Percentiles rank a stretch among this genome's conserved stretches.
phyloP scores from a whole-genome alignment of 2,888 invertebrate species.

The Trachelus troglodyta region DNA sequence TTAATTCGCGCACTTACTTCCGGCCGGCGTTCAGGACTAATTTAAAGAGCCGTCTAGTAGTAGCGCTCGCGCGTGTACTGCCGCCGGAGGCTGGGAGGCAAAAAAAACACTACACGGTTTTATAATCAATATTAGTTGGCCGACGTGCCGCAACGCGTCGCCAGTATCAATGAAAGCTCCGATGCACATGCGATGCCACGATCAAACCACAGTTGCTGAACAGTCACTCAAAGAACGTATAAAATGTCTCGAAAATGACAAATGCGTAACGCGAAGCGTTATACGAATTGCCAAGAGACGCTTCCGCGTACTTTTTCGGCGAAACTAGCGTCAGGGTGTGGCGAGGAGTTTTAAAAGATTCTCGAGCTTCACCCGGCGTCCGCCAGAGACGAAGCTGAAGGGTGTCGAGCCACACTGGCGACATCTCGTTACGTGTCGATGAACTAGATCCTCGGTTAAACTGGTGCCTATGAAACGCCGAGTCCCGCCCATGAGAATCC shows the following conservation, averaged over 20 bases:
- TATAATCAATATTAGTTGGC: slow-evolving; percentile 61
- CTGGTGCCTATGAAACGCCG: neutral
- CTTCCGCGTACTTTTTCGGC: slow-evolving; percentile 13
- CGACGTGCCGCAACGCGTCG: slow-evolving; percentile 51
- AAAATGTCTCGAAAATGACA: neutral
- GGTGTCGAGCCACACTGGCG: slow-evolving; percentile 8
- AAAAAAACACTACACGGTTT: slow-evolving; percentile 43
- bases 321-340: slow-evolving; percentile 48
- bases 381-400: slow-evolving; percentile 32
- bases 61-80: slow-evolving; percentile 20
- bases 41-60: slow-evolving; percentile 1
- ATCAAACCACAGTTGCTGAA: neutral
- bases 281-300: slow-evolving; percentile 15
- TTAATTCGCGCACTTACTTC: neutral
- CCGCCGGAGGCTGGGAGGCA: slow-evolving; percentile 21
- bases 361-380: slow-evolving; percentile 42
- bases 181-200: slow-evolving; percentile 6
- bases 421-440: slow-evolving; percentile 11
- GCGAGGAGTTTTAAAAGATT: slow-evolving; percentile 51
- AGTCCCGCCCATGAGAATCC: neutral
- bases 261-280: slow-evolving; percentile 6
- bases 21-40: neutral
- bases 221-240: neutral
- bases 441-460: neutral
- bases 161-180: slow-evolving; percentile 38